A percentile compares a stretch with the other conserved stretches of the same genome.
phyloP scores from a whole-genome alignment of 2,113 vertebrate species.

The Vicugna pacos region DNA sequence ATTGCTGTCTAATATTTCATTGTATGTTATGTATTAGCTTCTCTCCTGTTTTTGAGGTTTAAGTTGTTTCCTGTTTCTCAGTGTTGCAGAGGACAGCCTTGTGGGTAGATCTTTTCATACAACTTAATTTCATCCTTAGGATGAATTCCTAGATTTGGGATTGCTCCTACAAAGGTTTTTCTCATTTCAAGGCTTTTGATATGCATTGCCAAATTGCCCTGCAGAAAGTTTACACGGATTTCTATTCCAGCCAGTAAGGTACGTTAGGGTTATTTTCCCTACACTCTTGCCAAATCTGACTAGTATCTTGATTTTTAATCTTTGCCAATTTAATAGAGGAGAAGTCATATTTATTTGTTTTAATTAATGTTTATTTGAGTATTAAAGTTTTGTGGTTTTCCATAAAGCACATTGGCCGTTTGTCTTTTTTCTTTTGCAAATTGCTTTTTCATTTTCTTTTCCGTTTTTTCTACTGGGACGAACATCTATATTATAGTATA shows the following conservation, averaged over 20 bases:
- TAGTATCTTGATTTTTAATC: not conserved
- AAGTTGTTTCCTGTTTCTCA: not conserved
- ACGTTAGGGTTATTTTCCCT: not conserved
- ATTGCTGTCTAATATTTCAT: not conserved
- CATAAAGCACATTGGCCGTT: not conserved
- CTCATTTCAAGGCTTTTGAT: not conserved
- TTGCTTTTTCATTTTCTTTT: not conserved
- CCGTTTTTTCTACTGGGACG: not conserved
- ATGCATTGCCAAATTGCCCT: not conserved
- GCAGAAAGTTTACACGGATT: not conserved
- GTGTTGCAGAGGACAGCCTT: not conserved
- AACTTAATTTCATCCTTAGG: not conserved
- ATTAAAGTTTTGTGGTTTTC: not conserved
- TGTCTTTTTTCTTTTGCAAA: slow-evolving; percentile 16
- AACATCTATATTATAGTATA: not conserved
- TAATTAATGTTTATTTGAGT: slow-evolving; percentile 42
- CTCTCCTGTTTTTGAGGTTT: not conserved
- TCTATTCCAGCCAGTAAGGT: not conserved
- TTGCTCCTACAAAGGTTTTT: not conserved
- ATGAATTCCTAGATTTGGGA: not conserved
- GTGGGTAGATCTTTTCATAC: not conserved
- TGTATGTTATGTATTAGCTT: not conserved
- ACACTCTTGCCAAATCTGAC: not conserved
- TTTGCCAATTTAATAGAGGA: slow-evolving; percentile 32
- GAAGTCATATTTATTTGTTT: slow-evolving; percentile 27